Base-by-base conservation (phyloP, 2,113 vertebrate species). In the Urocolius indicus region DNA sequence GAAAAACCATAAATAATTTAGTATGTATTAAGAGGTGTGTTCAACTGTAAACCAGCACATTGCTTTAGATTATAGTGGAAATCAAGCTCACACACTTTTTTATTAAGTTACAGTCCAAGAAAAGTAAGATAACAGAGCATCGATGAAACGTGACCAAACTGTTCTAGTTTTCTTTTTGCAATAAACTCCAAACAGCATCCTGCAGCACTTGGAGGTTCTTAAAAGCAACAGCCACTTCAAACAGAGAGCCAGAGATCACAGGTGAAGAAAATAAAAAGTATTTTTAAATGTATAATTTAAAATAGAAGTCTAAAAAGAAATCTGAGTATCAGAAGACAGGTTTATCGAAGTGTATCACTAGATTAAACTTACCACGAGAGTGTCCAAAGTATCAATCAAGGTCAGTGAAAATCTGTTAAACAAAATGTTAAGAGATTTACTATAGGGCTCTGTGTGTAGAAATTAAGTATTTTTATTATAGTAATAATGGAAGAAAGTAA, bases 331-430 rank as follows among this genome's bases (percentile, higher is more conserved):
- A 74, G 23, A 83, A 74, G 7, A n/a, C 9, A 52, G 16, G 49
- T 87, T 90, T n/a, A 84, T 45, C 48, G 27, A 67, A 76, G 14
- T 62, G 83, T 61, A 84, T 36, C 51, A 93, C 92, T 29, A 84
- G 83, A 91, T 86, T 32, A 76, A 91, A 98, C 99, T 97, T 97
- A 99, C 99, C 98, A 99, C 99, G 92, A 99, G 98, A 95, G 99
- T 99, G 96, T 99, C 99, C 98, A 99, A 98, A 54, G 99, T 99
- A 97, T 99, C 99, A 72, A 99, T 99, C 89, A 99, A 98, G 32
- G 99, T 99, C 96, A 99, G 97, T 27, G 99, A 99, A 98, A 99
- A 99, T 96, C 99, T 99, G 75, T 9, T 62, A 68, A 94, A 96
- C 38, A 96, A 84, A 85, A 95, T 73, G n/a, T 93, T 74, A 59